Base-by-base conservation (phyloP, 2,113 vertebrate species). In the Ariopsis seemanni region DNA sequence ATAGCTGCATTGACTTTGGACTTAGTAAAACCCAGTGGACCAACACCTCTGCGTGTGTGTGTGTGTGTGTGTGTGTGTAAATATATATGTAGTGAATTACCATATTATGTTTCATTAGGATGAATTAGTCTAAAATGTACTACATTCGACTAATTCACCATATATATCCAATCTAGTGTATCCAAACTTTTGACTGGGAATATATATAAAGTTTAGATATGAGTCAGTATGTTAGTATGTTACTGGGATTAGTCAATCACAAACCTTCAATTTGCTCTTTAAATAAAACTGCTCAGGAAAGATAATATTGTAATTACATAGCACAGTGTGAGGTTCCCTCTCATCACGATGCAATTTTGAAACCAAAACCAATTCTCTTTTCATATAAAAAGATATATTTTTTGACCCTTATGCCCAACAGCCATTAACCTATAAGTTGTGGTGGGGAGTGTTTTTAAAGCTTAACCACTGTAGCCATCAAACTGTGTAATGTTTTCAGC, bases 321-420 rank as follows among this genome's bases (percentile, higher is more conserved):
- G 48, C 58, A 77, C 34, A 53, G 48, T 83, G 86, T 87, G 53
- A 63, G 86, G 80, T 30, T 87, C 82, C 9, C 79, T 63, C 15
- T 48, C 55, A 74, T 83, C 55, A 60, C 18, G 4, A 27, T 27
- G 53, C 78, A 42, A 81, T 57, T 85, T 65, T 34, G 67, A 74
- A 58, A 69, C 86, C 55, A 9, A n/a, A 83, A 34, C n/a, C 42
- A 71, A 50, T 0, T 17, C n/a, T 82, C 34, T 86, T 71, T 82
- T 53, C 34, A 8, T 48, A 42, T 42, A 42, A 42, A 42, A 42
- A 42, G 7, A 48, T 27, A 20, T 12, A 25, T 25, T 22, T 42
- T 79, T 60, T 74, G 53, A 57, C 55, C 83, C 15, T 85, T 48
- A 48, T 55, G 53, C 55, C 18, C 34, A 25, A 58, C n/a, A 7